phyloP scores from a whole-genome alignment of 2,797 vertebrate species.

The Clarias pachynema region DNA sequence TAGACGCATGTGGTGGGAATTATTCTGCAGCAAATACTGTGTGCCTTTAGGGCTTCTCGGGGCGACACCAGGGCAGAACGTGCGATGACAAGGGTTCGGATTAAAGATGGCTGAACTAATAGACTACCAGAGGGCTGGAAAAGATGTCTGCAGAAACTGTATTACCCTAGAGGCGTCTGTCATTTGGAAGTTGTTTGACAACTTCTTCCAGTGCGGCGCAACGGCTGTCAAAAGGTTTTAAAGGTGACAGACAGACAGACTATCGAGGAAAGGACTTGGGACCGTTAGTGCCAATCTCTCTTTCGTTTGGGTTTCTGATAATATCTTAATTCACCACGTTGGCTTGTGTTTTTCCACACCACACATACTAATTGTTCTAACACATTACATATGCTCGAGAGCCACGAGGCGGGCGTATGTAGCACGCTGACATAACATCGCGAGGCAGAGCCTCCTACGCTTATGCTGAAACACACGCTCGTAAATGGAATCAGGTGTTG shows the following conservation, averaged over 20 bases:
- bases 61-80: conserved; percentile 21
- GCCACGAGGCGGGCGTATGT: background rate
- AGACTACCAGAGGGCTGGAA: conserved; percentile 19
- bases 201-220: background rate
- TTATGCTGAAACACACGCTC: conserved; percentile 4
- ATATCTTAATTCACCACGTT: background rate
- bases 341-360: background rate
- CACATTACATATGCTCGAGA: conserved; percentile 1
- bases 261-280: background rate
- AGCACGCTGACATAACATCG: background rate
- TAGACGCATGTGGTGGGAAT: conserved; percentile 45
- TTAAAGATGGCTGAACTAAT: conserved; percentile 41
- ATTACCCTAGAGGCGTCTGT: conserved; percentile 62
- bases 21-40: conserved; percentile 62
- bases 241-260: background rate
- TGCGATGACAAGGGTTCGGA: background rate
- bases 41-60: conserved; percentile 45
- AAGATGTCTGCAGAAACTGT: conserved; percentile 61
- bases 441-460: background rate
- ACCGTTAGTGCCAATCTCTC: background rate
- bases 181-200: conserved; percentile 55
- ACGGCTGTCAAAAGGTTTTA: conserved; percentile 1
- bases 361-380: conserved; percentile 7
- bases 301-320: background rate
- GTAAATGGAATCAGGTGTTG: conserved; percentile 54